These are phyloP conservation scores for Arctopsyche grandis DNA, from an alignment of 1,140 invertebrate species.

Conservation along the genomic window DNA sequence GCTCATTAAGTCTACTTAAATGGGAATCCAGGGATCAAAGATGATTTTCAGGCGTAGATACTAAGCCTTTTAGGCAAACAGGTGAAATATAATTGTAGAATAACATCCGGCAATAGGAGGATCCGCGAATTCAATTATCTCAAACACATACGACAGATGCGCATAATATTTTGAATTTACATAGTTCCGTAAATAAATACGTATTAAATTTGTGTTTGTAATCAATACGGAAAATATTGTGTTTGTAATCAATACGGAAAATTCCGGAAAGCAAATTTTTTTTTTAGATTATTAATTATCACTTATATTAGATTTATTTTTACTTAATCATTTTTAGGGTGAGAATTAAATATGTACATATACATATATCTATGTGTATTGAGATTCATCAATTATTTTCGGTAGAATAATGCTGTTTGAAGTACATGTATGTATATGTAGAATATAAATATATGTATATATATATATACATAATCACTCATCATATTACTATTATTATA, in stretches of 20 bases:
- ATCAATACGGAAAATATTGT: neutral
- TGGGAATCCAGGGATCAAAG: slow-evolving; percentile 21
- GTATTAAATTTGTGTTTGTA: no score
- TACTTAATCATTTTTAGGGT: neutral
- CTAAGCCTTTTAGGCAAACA: neutral
- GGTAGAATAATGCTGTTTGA: no score
- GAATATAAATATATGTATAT: no score
- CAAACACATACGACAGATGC: no score
- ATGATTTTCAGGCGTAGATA: slow-evolving; percentile 14
- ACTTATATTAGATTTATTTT: neutral
- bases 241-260: neutral
- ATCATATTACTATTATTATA: no score
- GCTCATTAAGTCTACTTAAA: slow-evolving; percentile 24
- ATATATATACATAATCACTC: no score
- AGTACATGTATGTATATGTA: no score
- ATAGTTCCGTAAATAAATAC: no score
- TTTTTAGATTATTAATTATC: neutral
- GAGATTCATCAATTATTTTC: no score
- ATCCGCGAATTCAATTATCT: slow-evolving; percentile 18
- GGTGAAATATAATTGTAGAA: slow-evolving; percentile 28
- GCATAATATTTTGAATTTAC: no score
- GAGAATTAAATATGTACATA: neutral
- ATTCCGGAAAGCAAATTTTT: no score
- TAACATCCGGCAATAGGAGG: neutral
- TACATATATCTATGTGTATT: neutral